Percentiles rank a stretch among this genome's conserved stretches.
Evolutionary conservation across 1,140 invertebrate species (phyloP).

Genomic region (Eufriesea mexicana): DNA sequence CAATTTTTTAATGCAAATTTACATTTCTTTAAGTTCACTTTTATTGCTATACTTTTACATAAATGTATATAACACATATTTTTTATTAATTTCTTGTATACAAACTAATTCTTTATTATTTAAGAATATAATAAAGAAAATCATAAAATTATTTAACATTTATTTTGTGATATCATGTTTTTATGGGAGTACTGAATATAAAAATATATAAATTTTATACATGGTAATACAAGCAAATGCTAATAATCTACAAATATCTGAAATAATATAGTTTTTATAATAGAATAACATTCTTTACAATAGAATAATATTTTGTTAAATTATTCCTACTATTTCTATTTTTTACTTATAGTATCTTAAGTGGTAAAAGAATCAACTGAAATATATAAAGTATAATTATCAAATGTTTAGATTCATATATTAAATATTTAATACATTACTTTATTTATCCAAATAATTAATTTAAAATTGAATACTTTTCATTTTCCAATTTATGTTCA

Average conservation of each 20-base stretch:
- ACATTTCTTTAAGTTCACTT: not conserved
- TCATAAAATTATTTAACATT: not conserved
- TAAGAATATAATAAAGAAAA: not conserved
- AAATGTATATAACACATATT: not conserved
- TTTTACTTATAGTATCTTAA: not conserved
- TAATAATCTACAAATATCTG: not conserved
- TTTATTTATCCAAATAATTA: not conserved
- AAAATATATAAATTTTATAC: not conserved
- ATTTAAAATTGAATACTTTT: not conserved
- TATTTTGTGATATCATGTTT: not conserved
- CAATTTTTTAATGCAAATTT: not conserved
- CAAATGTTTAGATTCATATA: not conserved
- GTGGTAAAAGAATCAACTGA: not conserved
- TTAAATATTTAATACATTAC: not conserved
- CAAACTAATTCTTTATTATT: not conserved
- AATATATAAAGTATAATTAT: not conserved
- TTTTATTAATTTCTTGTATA: not conserved
- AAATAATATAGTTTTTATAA: not conserved
- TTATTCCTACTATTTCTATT: too few relatives aligned
- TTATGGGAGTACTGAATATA: not conserved
- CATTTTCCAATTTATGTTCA: not conserved
- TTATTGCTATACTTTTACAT: not conserved
- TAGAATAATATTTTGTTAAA: not conserved
- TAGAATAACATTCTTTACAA: not conserved
- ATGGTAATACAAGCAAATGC: not conserved